Base-by-base conservation (phyloP, 2,888 invertebrate species). In the Pocota personata region DNA sequence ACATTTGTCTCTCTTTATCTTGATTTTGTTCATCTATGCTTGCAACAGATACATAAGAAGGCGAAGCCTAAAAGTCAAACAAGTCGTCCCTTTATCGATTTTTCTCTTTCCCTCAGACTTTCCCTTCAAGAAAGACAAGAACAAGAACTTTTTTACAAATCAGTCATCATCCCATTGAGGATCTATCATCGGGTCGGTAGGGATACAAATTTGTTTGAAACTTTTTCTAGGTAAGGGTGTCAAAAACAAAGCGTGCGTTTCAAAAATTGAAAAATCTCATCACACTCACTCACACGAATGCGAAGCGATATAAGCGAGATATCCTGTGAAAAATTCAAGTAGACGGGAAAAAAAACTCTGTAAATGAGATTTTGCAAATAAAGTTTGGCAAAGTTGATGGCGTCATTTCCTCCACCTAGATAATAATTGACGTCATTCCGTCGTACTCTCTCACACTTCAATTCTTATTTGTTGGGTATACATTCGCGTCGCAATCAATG, bases 361-460 rank as follows among this genome's bases (percentile, higher is more conserved):
- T 32, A 77, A 82, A 72, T 72, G 72, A 77, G 67, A 55, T 69
- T 69, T 69, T 43, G 30, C 52, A 52, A 67, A 67, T 52, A 52
- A 67, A 67, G 50, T 72, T 72, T 72, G 8, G 19, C 27, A 32
- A 78, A 67, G 43, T 77, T 77, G 82, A 77, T 82, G 77, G 72
- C 82, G 82, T 82, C 82, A 82, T 66, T 77, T 64, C 43, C 52
- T 40, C 4, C 24, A 2, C 24, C 24, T 4, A 57, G 58, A 52
- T 58, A 30, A 82, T 72, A 67, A 82, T 77, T 77, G 78, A 77
- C 82, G 82, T 82, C 82, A 82, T 82, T 82, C 72, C 46, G 19
- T 35, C 40, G 57, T 64, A 19, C n/a, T 43, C 10, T 14, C 10
- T 14, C 43, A 30, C 32, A 58, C 5, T n/a, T 52, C 19, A 12